These are phyloP conservation scores for Nephrotoma flavescens DNA, from an alignment of 2,888 invertebrate species.

Conservation along the genomic window DNA sequence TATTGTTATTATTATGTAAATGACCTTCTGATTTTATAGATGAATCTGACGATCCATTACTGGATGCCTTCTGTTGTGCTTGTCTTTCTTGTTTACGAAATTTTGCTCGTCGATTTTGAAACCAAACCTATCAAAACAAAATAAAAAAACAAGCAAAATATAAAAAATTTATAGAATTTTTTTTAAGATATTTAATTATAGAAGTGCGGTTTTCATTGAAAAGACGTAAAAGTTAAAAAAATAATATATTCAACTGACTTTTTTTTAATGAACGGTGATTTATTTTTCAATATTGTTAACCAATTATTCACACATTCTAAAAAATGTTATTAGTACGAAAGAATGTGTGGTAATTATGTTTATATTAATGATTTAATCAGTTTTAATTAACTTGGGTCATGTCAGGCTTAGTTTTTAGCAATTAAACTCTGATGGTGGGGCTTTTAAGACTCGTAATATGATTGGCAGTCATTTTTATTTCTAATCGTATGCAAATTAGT, in stretches of 20 bases:
- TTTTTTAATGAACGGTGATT: neutral
- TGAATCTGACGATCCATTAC: conserved; percentile 11
- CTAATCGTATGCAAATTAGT: no score
- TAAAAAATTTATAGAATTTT: neutral
- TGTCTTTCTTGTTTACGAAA: conserved; percentile 11
- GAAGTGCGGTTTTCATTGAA: neutral
- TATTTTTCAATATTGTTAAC: neutral
- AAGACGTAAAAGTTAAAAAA: neutral
- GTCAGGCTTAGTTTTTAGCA: no score
- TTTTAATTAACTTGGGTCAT: neutral
- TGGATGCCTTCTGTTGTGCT: conserved; percentile 16
- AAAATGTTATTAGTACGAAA: neutral
- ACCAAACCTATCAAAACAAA: conserved; percentile 3
- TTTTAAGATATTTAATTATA: neutral
- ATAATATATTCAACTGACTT: neutral
- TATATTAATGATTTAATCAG: neutral
- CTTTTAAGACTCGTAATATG: no score
- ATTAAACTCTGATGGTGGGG: no score
- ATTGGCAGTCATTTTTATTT: no score
- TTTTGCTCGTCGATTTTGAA: conserved; percentile 5
- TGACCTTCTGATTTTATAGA: conserved; percentile 12
- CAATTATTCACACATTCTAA: neutral
- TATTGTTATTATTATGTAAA: conserved; percentile 1
- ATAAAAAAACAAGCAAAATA: neutral
- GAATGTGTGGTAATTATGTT: neutral